A percentile compares a stretch with the other conserved stretches of the same genome.
These are phyloP conservation scores for Squalus acanthias DNA, from an alignment of 2,797 vertebrate genomes.

Conservation along the genomic window DNA sequence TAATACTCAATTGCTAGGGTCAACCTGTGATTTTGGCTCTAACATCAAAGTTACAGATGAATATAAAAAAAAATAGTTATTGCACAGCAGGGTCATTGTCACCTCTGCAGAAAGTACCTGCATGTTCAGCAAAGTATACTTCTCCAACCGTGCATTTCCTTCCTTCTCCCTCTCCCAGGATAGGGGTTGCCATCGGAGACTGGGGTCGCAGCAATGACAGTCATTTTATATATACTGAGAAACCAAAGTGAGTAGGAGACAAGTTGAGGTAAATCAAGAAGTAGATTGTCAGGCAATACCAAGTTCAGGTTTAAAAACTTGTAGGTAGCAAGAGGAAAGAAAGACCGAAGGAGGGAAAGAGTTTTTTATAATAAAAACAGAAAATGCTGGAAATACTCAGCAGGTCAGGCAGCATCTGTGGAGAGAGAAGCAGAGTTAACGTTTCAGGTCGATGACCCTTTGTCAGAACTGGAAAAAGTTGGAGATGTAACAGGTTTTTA, in stretches of 20 bases:
- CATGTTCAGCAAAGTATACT: neutral
- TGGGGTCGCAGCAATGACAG: neutral
- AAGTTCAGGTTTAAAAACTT: too few species aligned
- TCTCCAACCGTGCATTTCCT: neutral
- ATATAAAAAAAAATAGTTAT: too few species aligned
- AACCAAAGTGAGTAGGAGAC: neutral
- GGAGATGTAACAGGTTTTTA: too few species aligned
- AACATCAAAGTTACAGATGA: too few species aligned
- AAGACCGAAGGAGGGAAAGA: neutral
- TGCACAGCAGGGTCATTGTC: neutral
- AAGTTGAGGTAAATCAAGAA: neutral
- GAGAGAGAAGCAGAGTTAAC: too few species aligned
- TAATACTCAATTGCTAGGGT: neutral
- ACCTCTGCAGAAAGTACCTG: neutral
- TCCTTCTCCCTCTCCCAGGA: neutral
- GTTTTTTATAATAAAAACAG: neutral
- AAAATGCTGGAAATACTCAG: too few species aligned
- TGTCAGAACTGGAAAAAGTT: too few species aligned
- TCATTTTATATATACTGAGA: neutral
- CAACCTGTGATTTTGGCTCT: too few species aligned
- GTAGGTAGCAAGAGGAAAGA: neutral
- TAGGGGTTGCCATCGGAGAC: neutral
- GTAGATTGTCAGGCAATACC: neutral
- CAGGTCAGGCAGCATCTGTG: too few species aligned
- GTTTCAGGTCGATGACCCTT: too few species aligned